Percentiles rank a stretch among this genome's conserved stretches.
phyloP scores from a whole-genome alignment of 2,113 vertebrate species.

The Phalacrocorax brasilianus region DNA sequence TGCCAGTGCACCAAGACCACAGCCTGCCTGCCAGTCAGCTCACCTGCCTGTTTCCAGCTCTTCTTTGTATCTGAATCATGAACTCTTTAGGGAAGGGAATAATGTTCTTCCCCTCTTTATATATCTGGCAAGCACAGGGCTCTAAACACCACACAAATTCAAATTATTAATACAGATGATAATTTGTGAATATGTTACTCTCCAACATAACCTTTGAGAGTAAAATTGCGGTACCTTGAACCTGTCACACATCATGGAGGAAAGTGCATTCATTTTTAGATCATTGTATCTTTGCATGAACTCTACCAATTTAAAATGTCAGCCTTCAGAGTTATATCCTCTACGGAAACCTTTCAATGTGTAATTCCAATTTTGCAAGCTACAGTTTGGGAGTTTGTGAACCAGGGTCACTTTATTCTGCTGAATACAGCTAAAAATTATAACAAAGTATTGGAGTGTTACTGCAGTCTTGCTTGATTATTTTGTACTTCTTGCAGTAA shows the following conservation, averaged over 20 bases:
- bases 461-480: constrained; percentile 6
- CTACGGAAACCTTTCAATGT: background rate
- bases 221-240: background rate
- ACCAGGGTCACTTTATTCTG: background rate
- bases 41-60: background rate
- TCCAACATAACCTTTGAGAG: background rate
- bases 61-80: background rate
- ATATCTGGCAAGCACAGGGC: background rate
- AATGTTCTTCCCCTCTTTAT: background rate
- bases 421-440: background rate
- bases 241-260: background rate
- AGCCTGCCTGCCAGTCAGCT: background rate
- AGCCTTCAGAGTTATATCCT: background rate
- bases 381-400: background rate
- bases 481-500: constrained; percentile 14
- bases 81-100: background rate
- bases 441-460: background rate
- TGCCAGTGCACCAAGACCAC: background rate
- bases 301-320: background rate
- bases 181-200: background rate
- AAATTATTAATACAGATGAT: background rate
- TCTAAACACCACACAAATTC: background rate
- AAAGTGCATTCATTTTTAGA: background rate
- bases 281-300: background rate
- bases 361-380: background rate